phyloP scores from a whole-genome alignment of 2,888 invertebrate genomes.

The Vesta saturnalis region DNA sequence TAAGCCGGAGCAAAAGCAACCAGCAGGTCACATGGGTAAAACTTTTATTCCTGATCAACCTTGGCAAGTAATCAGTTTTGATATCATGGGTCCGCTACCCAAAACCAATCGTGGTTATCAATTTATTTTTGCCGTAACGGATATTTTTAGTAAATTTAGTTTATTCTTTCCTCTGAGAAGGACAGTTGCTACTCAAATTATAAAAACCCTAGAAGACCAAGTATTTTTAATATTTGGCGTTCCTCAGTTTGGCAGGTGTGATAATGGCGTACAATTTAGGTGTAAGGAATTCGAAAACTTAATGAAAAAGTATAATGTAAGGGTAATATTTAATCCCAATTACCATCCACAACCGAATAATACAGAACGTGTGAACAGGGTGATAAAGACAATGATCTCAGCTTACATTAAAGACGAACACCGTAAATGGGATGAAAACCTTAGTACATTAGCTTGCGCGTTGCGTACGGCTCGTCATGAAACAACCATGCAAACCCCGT shows the following conservation, averaged over 20 bases:
- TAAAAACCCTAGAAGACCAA: conserved; percentile 27
- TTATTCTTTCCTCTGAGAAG: conserved; percentile 24
- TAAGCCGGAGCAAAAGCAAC: no score
- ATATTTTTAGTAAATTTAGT: conserved; percentile 20
- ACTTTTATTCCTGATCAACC: no score
- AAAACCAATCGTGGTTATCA: no score
- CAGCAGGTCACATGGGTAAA: no score
- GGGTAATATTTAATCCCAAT: conserved; percentile 16
- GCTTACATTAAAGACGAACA: conserved; percentile 28
- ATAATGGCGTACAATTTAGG: conserved; percentile 38
- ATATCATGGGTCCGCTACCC: no score
- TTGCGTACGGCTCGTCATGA: conserved; percentile 29
- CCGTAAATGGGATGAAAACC: conserved; percentile 24
- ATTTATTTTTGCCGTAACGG: conserved; percentile 33
- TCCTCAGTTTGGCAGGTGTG: conserved; percentile 26
- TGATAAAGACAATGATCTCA: no score
- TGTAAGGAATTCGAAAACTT: conserved; percentile 15
- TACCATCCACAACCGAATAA: conserved; percentile 36
- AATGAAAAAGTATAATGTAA: conserved; percentile 19
- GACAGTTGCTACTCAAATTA: conserved; percentile 18
- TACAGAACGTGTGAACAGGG: conserved; percentile 29
- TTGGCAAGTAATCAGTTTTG: no score
- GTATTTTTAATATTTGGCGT: conserved; percentile 35
- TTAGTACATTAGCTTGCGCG: conserved; percentile 24
- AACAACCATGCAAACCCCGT: conserved; percentile 27